Conservation (phyloP, 2,797 vertebrate genomes). For the Ataeniobius toweri region DNA sequence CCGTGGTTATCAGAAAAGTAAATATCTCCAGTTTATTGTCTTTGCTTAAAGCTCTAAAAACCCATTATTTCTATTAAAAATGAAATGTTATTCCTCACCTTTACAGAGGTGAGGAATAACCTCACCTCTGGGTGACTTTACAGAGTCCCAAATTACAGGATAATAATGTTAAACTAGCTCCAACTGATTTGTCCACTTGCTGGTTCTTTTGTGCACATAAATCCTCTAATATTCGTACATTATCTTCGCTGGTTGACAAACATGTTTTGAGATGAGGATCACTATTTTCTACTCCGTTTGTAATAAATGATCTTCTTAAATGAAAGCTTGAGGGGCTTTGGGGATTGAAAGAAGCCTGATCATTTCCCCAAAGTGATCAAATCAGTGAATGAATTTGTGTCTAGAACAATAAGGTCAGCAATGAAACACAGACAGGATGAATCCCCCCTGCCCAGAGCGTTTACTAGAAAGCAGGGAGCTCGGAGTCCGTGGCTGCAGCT, state of each 20-base stretch:
- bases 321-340: constrained; percentile 2
- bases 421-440: constrained; percentile 17
- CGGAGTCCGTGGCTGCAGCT: constrained; percentile 2
- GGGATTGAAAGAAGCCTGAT: constrained; percentile 14
- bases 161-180: neutral
- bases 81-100: neutral
- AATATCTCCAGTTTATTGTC: neutral
- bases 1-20: neutral
- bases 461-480: constrained; percentile 26
- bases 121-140: neutral
- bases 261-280: neutral
- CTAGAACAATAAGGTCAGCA: constrained; percentile 22
- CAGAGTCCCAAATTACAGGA: neutral
- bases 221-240: neutral
- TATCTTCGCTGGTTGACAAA: neutral
- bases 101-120: neutral
- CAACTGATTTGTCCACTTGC: neutral
- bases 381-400: constrained; percentile 20
- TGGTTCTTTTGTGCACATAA: neutral
- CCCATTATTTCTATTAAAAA: neutral
- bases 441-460: constrained; percentile 4
- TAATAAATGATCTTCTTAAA: neutral
- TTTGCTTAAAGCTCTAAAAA: neutral
- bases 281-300: neutral
- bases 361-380: constrained; percentile 23